phyloP scores from a whole-genome alignment of 2,888 invertebrate genomes.

The Malthinus seriepunctatus region DNA sequence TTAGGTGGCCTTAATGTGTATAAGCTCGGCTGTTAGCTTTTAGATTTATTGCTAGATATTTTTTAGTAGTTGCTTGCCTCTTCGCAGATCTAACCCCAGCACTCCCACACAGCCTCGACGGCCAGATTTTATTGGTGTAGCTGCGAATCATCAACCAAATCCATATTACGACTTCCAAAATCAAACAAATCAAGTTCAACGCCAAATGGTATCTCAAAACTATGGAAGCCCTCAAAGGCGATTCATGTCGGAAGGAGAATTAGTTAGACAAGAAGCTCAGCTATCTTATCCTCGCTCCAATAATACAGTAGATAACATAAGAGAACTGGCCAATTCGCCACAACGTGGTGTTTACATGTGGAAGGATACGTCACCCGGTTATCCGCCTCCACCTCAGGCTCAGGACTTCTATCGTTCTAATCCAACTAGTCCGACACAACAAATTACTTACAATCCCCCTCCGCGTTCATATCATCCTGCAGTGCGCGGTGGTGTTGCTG shows the following conservation, averaged over 20 bases:
- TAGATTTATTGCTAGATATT: slow-evolving; percentile 36
- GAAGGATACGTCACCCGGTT: slow-evolving; percentile 76
- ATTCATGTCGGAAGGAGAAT: slow-evolving; percentile 82
- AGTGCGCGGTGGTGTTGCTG: slow-evolving; percentile 68
- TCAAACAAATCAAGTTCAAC: slow-evolving; percentile 47
- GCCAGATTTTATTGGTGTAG: slow-evolving; percentile 84
- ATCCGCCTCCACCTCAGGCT: slow-evolving; percentile 55
- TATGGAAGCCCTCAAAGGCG: slow-evolving; percentile 43
- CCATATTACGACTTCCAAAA: slow-evolving; percentile 53
- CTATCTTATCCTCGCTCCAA: slow-evolving; percentile 70
- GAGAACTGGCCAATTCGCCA: slow-evolving; percentile 86
- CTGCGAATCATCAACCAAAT: slow-evolving; percentile 35
- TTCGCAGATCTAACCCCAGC: slow-evolving; percentile 86
- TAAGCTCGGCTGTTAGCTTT: slow-evolving; percentile 20
- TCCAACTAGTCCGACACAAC: slow-evolving; percentile 73
- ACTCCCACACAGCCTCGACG: slow-evolving; percentile 88
- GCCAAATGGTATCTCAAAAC: slow-evolving; percentile 45
- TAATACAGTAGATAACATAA: slow-evolving; percentile 83
- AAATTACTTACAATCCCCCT: slow-evolving; percentile 47
- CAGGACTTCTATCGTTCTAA: slow-evolving; percentile 61
- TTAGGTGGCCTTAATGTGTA: slow-evolving; percentile 44
- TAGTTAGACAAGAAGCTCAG: slow-evolving; percentile 66
- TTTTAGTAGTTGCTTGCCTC: slow-evolving; percentile 43
- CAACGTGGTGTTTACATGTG: slow-evolving; percentile 81
- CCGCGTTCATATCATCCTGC: slow-evolving; percentile 64